Evolutionary conservation across 2,113 vertebrate genomes (phyloP), one percentile per base, ranked within the genome.

Genomic region (Solea senegalensis): DNA sequence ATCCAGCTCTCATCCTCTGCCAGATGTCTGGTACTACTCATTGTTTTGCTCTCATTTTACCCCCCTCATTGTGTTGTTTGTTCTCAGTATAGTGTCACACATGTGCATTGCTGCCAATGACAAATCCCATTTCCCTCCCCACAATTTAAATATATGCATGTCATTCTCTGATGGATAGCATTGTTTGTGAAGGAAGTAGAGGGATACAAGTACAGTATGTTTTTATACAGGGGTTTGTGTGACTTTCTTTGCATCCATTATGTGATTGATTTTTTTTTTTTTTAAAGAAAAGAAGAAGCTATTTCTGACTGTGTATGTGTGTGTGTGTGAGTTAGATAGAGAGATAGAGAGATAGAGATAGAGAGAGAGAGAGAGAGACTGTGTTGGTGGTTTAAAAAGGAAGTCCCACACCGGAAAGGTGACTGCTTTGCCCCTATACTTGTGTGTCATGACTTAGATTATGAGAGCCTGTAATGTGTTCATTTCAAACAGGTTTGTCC

Each of bases 21-120:
- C 75, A 84, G 76, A 86, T 86, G 72, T 77, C 80, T 84, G 53
- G 7, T 65, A 44, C 61, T 40, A 44, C 61, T 44, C 59, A 65
- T 75, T 82, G 69, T 69, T 61, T 68, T 27, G 5, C 43, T 71
- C n/a, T 54, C 26, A 34, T 43, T 28, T 4, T 0, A n/a, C 15
- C 16, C 45, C 60, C 39, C 26, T 13, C 43, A 3, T 13, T 63
- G 49, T 68, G 27, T 68, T 77, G 72, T 65, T 62, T 65, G 28
- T 71, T 69, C 61, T 55, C 43, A 10, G 3, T 69, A 40, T 63
- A 8, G 0, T 53, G 7, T 14, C 48, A 2, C 70, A 72, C 51
- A 76, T 78, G 65, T 67, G 68, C 26, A 51, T 66, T 65, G 34
- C 12, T 60, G 43, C 21, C 34, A 16, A 26, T 66, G 46, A 11